Evolutionary conservation across 2,113 vertebrate genomes (phyloP).

Genomic region (Ancistrus triradiatus): DNA sequence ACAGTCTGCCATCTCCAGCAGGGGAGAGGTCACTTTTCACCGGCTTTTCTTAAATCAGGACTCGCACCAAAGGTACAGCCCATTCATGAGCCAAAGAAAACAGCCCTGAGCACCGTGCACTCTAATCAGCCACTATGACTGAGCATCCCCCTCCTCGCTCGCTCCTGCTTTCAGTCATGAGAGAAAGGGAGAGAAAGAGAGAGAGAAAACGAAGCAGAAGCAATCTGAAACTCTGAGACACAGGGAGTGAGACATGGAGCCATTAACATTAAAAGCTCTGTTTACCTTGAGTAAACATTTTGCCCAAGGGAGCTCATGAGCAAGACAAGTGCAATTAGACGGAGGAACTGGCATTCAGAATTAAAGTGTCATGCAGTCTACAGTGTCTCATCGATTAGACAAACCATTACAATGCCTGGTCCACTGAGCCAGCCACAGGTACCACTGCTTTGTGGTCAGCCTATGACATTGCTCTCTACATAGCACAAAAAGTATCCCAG

Average conservation of each 20-base stretch:
- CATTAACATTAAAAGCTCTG: constrained; percentile 27
- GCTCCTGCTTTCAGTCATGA: constrained; percentile 37
- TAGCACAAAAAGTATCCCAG: too few species aligned
- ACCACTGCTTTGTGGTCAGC: not conserved
- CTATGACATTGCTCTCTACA: too few species aligned
- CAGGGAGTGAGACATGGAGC: not conserved
- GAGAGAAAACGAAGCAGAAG: not conserved
- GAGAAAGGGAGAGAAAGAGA: constrained; percentile 9
- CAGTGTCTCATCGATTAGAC: constrained; percentile 22
- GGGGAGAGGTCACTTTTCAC: constrained; percentile 61
- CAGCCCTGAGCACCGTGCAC: constrained; percentile 59
- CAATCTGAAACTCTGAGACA: not conserved
- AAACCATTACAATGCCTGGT: constrained; percentile 3
- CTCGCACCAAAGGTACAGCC: constrained; percentile 56
- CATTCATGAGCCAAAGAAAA: constrained; percentile 67
- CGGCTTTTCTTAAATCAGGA: constrained; percentile 45
- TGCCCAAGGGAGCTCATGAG: constrained; percentile 14
- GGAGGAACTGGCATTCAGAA: constrained; percentile 18
- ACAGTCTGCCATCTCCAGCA: constrained; percentile 48
- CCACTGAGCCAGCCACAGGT: constrained; percentile 3
- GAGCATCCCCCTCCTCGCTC: constrained; percentile 51
- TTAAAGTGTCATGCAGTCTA: constrained; percentile 24
- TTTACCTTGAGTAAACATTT: constrained; percentile 26
- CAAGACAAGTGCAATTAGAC: constrained; percentile 22
- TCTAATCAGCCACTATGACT: constrained; percentile 65